Evolutionary conservation across 1,140 invertebrate species (phyloP), one percentile per base, ranked within the genome.

Genomic region (Caenorhabditis tropicalis): DNA sequence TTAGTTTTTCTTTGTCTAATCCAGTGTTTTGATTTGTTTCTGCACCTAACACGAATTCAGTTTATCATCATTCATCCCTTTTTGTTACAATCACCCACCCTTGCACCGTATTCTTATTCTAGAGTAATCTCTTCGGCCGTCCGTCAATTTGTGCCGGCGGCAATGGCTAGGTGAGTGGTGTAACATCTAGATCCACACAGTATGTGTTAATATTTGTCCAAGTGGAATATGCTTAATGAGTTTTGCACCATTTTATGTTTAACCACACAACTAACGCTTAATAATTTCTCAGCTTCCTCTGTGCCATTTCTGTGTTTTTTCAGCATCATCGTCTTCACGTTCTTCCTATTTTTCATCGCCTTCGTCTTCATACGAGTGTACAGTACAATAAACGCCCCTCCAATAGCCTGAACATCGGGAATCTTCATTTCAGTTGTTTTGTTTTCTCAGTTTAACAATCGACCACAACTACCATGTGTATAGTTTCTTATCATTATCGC

Each of bases 351-450:
- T n/a, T n/a, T n/a, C 33, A 3, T 74, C 15, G 65, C 7, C 12
- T 74, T n/a, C 29, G 19, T 43, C 1, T 46, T 74, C 36, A 43
- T 74, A 74, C 33, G 43, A 1, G 43, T 46, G 15, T 33, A 19
- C 65, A 43, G 65, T n/a, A n/a, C 36, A 7, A 12, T 74, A 24
- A 74, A 74, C 27, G 65, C 65, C 39, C 81, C 82, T 51, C 60
- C 51, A 33, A 83, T 24, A 21, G 82, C 60, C 33, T 83, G 33
- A 39, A 33, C n/a, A 24, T 36, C 58, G 33, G 3, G 3, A 2
- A 27, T n/a, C 33, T 46, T 43, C 24, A 19, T 36, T 36, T 74
- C 15, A 2, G 65, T 74, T 74, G 19, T 19, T 19, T 15, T 21
- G 24, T 21, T 65, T 27, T 65, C 24, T 65, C 58, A 33, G 29